Evolutionary conservation across 2,888 invertebrate species (phyloP), one percentile per base, ranked within the genome.

Genomic region (Conomelus anceps): DNA sequence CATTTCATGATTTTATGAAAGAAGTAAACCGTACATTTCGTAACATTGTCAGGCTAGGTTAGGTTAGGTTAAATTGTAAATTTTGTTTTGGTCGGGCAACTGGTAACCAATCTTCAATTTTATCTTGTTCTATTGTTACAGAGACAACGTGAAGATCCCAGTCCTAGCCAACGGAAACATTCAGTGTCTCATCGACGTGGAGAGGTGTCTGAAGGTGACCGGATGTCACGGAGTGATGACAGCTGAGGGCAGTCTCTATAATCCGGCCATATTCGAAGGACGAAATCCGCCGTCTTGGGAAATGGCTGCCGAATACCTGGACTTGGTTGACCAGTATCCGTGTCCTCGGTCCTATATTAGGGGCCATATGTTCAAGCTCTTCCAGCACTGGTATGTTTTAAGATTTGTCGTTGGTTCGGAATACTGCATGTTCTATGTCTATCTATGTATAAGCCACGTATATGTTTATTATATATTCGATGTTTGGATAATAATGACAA

Each of bases 161-260:
- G 97, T 99, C 92, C 96, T 99, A 93, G 98, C 99, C 24, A 99
- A 99, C 94, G 99, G 99, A 22, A 99, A 99, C 93, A 98, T 99
- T 91, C 98, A 99, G 93, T 97, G 97, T 92, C 93, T 98, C 91
- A 96, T 96, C 92, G 99, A 99, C 94, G 96, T 98, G 0, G 94
- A 96, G 89, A 94, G 96, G 91, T 99, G 99, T 93, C 93, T 99
- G 88, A 94, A 95, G 89, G 96, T 95, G 92, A 99, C 99, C 0
- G 96, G 96, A 26, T 98, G 96, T 3, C 94, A 96, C 92, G 98
- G 97, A 84, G 97, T 98, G 0, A 98, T 98, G 98, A 96, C 96
- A 92, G 97, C 97, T 91, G 99, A 99, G 94, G 99, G 99, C 0
- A 98, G 98, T 93, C 95, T 99, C n/a, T 98, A 98, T 93, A 99